A percentile compares a stretch with the other conserved stretches of the same genome.
Evolutionary conservation across 2,797 vertebrate species (phyloP).

Genomic region (Mormyrops boulengeri): DNA sequence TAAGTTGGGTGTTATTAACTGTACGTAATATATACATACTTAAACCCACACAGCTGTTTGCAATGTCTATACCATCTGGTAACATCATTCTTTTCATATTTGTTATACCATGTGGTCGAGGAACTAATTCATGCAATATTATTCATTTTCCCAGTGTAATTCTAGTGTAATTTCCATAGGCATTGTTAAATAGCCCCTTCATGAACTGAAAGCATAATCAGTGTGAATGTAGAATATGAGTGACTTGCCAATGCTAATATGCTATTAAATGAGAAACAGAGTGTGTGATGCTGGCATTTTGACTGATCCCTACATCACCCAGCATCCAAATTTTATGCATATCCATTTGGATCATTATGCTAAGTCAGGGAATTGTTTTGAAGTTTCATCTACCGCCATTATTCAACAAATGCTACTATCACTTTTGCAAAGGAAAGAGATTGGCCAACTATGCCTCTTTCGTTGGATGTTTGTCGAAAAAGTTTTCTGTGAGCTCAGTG

Average conservation of each 20-base stretch:
- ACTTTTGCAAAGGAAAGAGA: neutral
- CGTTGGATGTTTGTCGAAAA: neutral
- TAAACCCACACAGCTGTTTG: neutral
- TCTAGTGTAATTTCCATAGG: conserved; percentile 2
- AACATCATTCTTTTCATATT: neutral
- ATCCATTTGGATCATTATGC: neutral
- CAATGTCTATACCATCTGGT: neutral
- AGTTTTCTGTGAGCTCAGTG: neutral
- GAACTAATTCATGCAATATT: neutral
- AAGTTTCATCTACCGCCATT: neutral
- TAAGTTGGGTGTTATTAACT: neutral
- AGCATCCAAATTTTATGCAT: neutral
- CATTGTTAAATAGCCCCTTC: conserved; percentile 7
- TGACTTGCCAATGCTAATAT: conserved; percentile 6
- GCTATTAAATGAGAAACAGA: neutral
- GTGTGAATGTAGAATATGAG: neutral
- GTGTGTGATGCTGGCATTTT: neutral
- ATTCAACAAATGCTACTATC: neutral
- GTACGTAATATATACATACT: neutral
- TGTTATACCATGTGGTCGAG: neutral
- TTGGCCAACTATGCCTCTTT: neutral
- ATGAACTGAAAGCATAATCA: conserved; percentile 12
- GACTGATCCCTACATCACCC: neutral
- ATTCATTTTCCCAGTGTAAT: neutral
- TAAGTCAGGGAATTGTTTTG: neutral